A percentile compares a stretch with the other conserved stretches of the same genome.
Evolutionary conservation across 2,888 invertebrate species (phyloP).

Genomic region (Synanthedon tipuliformis): DNA sequence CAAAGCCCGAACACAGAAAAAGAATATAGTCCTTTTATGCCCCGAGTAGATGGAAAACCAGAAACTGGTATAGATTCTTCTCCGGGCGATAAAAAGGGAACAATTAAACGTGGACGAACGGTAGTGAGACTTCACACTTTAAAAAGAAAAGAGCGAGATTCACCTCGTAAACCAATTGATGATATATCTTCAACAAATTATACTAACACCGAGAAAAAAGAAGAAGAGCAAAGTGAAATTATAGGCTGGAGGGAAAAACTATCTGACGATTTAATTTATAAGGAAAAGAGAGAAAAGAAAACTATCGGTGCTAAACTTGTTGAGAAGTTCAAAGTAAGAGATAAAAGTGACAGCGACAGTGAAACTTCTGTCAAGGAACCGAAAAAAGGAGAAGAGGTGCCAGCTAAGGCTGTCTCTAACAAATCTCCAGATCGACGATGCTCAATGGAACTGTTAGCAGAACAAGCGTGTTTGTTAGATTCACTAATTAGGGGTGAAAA

Average conservation of each 20-base stretch:
- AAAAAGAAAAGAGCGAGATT: constrained; percentile 58
- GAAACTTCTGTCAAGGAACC: constrained; percentile 8
- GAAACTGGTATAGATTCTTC: constrained; percentile 54
- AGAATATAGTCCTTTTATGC: constrained; percentile 53
- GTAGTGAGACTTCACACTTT: constrained; percentile 81
- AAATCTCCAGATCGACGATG: constrained; percentile 59
- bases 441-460: constrained; percentile 69
- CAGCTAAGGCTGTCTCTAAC: constrained; percentile 11
- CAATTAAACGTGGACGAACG: constrained; percentile 78
- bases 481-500: constrained; percentile 66
- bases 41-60: constrained; percentile 56
- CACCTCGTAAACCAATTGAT: constrained; percentile 43
- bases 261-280: constrained; percentile 66
- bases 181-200: constrained; percentile 8
- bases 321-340: constrained; percentile 79
- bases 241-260: constrained; percentile 73
- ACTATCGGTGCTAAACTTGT: constrained; percentile 79
- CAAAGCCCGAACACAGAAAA: constrained; percentile 31
- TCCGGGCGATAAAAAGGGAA: constrained; percentile 53
- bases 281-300: constrained; percentile 71
- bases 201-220: constrained; percentile 7
- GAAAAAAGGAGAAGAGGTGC: constrained; percentile 6
- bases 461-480: constrained; percentile 66
- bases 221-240: constrained; percentile 9
- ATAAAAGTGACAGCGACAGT: constrained; percentile 51